Percentiles rank a stretch among this genome's conserved stretches.
phyloP scores from a whole-genome alignment of 2,113 vertebrate genomes.

The Clarias batrachus region DNA sequence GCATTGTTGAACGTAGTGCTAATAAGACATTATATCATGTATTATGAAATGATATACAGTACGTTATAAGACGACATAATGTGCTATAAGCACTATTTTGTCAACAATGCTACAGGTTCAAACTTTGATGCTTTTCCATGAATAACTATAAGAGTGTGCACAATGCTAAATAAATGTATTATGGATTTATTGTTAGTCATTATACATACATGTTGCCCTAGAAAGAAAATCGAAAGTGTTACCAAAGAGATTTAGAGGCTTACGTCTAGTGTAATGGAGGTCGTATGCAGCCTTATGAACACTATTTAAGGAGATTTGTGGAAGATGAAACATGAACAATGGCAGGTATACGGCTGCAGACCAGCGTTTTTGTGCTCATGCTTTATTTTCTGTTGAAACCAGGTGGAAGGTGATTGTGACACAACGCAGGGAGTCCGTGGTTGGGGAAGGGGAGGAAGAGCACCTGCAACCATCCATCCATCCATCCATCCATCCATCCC shows the following conservation, averaged over 20 bases:
- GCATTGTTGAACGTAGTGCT: background rate
- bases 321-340: background rate
- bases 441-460: slow-evolving; percentile 60
- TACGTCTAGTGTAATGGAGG: background rate
- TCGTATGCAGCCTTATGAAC: background rate
- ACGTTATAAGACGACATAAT: background rate
- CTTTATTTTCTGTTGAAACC: slow-evolving; percentile 58
- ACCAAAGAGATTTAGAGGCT: background rate
- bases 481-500: slow-evolving; percentile 52
- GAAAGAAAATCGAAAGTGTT: background rate
- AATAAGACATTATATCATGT: background rate
- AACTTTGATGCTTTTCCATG: background rate
- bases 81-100: background rate
- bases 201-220: background rate
- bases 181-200: background rate
- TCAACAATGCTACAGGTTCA: background rate
- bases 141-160: background rate
- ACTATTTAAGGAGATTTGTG: background rate
- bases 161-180: background rate
- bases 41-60: background rate
- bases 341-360: background rate
- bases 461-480: slow-evolving; percentile 59
- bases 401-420: slow-evolving; percentile 64
- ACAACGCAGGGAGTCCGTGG: slow-evolving; percentile 60
- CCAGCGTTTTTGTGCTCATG: background rate